A percentile compares a stretch with the other conserved stretches of the same genome.
These are phyloP conservation scores for Anseranas semipalmata DNA, from an alignment of 2,113 vertebrate species.

Conservation along the genomic window DNA sequence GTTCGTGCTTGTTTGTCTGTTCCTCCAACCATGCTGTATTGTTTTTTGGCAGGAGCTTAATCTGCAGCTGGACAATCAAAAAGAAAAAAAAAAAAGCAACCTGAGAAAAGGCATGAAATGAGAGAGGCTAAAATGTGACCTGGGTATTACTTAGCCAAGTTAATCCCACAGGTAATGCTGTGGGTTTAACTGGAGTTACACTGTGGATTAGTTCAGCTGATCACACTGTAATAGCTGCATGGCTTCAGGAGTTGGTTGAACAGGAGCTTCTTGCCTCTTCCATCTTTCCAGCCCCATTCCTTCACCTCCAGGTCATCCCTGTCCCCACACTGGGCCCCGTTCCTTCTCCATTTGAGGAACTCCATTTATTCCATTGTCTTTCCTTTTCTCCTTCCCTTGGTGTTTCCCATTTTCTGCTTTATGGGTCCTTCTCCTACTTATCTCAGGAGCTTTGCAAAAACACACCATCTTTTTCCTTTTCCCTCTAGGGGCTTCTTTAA, in stretches of 20 bases:
- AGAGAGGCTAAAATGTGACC: neutral
- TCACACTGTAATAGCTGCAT: neutral
- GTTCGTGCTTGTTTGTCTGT: neutral
- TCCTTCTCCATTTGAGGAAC: neutral
- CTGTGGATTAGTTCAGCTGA: neutral
- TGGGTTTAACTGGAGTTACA: conserved; percentile 26
- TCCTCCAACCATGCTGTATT: neutral
- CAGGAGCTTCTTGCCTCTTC: neutral
- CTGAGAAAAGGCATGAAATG: neutral
- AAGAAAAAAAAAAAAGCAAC: neutral
- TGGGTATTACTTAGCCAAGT: neutral
- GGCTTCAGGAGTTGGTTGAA: neutral
- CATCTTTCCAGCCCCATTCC: neutral
- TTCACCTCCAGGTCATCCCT: neutral
- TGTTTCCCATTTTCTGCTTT: neutral
- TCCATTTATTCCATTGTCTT: neutral
- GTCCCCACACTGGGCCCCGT: neutral
- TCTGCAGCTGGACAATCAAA: neutral
- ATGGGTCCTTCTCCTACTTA: neutral
- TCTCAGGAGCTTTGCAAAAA: neutral
- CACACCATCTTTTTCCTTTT: neutral
- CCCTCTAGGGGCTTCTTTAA: neutral
- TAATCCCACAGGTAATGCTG: neutral
- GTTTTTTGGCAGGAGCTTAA: neutral
- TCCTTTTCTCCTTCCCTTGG: neutral